phyloP scores from a whole-genome alignment of 2,888 invertebrate species.

The Syrista parreyssii region DNA sequence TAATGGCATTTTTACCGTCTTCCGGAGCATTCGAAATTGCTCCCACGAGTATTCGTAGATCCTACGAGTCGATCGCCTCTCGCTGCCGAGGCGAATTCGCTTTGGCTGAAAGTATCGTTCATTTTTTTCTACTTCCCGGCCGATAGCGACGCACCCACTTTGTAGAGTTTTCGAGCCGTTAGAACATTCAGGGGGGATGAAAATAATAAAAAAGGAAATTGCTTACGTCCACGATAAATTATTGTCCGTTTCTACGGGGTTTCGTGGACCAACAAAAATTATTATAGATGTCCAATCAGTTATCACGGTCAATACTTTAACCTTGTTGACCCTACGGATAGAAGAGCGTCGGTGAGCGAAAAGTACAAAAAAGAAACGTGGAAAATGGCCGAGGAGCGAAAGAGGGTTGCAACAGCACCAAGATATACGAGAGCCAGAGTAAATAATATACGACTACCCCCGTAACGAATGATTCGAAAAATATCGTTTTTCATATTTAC shows the following conservation, averaged over 20 bases:
- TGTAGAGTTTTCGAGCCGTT: slow-evolving; percentile 10
- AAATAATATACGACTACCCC: slow-evolving; percentile 48
- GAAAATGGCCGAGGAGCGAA: slow-evolving; percentile 15
- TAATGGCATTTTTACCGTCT: slow-evolving; percentile 52
- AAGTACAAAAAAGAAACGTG: slow-evolving; percentile 18
- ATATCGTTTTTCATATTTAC: slow-evolving; percentile 40
- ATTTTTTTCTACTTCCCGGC: not conserved
- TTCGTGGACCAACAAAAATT: not conserved
- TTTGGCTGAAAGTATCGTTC: slow-evolving; percentile 16
- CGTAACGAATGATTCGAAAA: slow-evolving; percentile 46
- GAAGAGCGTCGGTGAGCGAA: not conserved
- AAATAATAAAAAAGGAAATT: not conserved
- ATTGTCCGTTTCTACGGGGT: not conserved
- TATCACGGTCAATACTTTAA: slow-evolving; percentile 39
- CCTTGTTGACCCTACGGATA: not conserved
- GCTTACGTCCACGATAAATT: not conserved
- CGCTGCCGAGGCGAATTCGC: not conserved
- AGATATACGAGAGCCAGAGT: slow-evolving; percentile 39
- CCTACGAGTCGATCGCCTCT: not conserved
- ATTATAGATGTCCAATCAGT: slow-evolving; percentile 17
- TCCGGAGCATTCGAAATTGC: slow-evolving; percentile 42
- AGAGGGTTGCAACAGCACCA: not conserved
- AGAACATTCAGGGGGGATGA: not conserved
- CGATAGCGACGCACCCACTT: not conserved
- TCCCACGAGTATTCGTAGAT: slow-evolving; percentile 33